These are phyloP conservation scores for Poecilia latipinna DNA, from an alignment of 2,113 vertebrate species.

Conservation along the genomic window DNA sequence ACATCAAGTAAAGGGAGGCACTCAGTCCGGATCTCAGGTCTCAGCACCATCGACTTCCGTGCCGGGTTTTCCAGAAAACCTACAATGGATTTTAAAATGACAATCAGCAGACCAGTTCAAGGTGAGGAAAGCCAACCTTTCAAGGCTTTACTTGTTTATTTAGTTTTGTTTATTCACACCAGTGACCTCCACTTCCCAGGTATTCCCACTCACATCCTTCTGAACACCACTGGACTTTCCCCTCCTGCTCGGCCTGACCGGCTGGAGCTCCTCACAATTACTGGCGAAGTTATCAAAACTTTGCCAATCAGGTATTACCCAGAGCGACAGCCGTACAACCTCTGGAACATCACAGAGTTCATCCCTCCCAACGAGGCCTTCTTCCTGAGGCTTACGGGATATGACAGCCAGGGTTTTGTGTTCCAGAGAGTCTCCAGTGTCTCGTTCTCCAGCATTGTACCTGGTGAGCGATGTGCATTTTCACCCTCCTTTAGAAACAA, in stretches of 20 bases:
- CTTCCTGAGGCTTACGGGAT: slow-evolving; percentile 91
- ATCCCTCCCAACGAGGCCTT: slow-evolving; percentile 92
- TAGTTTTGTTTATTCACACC: background rate
- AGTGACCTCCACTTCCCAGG: slow-evolving; percentile 74
- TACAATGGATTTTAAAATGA: slow-evolving; percentile 91
- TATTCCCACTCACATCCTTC: slow-evolving; percentile 91
- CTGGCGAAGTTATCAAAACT: slow-evolving; percentile 86
- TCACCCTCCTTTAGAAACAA: background rate
- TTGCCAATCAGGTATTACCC: slow-evolving; percentile 91
- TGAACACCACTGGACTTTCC: slow-evolving; percentile 91
- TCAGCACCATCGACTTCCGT: slow-evolving; percentile 96
- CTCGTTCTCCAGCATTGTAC: slow-evolving; percentile 91
- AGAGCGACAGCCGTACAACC: slow-evolving; percentile 85
- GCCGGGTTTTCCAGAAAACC: slow-evolving; percentile 92
- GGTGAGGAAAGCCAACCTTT: slow-evolving; percentile 78
- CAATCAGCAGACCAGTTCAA: slow-evolving; percentile 92
- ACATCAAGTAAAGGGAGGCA: slow-evolving; percentile 92
- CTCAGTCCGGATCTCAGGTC: slow-evolving; percentile 93
- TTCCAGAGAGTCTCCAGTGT: slow-evolving; percentile 97
- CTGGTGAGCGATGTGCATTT: slow-evolving; percentile 81
- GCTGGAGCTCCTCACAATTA: slow-evolving; percentile 89
- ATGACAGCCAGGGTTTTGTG: slow-evolving; percentile 87
- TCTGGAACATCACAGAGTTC: slow-evolving; percentile 97
- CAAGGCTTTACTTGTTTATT: slow-evolving; percentile 22
- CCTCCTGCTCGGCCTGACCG: slow-evolving; percentile 88